phyloP scores from a whole-genome alignment of 2,113 vertebrate species.

The Menidia beryllina region DNA sequence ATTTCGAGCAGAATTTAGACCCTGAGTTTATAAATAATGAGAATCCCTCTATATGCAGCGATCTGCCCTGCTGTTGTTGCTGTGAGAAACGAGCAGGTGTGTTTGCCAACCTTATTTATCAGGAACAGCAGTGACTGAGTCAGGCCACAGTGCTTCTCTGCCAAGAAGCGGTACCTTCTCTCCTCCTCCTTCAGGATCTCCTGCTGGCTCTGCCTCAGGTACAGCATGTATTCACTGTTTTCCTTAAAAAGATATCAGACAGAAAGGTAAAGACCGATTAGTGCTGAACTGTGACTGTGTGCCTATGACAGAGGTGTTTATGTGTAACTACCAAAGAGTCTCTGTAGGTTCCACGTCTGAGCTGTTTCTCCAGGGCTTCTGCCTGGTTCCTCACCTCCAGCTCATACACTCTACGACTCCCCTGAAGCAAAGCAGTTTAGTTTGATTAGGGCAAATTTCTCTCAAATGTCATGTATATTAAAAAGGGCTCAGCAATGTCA shows the following conservation, averaged over 20 bases:
- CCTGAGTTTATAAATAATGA: not conserved
- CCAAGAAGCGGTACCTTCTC: conserved; percentile 94
- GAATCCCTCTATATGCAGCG: not conserved
- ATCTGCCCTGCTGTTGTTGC: not conserved
- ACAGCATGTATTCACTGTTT: conserved; percentile 85
- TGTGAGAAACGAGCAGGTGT: not conserved
- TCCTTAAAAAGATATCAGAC: too few species aligned
- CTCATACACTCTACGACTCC: conserved; percentile 93
- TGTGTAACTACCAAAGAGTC: conserved; percentile 80
- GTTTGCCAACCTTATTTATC: conserved; percentile 79
- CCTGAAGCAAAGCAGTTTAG: conserved; percentile 73
- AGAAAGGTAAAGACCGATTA: not conserved
- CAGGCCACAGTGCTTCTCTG: conserved; percentile 91
- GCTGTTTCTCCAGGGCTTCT: conserved; percentile 86
- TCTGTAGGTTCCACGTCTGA: conserved; percentile 86
- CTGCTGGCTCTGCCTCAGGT: conserved; percentile 89
- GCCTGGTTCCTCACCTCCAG: conserved; percentile 91
- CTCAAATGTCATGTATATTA: not conserved
- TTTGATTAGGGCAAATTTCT: not conserved
- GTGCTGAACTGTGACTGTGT: not conserved
- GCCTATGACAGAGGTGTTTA: not conserved
- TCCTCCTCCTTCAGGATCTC: conserved; percentile 93
- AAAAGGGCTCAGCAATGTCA: not conserved
- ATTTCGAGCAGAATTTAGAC: not conserved
- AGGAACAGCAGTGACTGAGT: conserved; percentile 83